Evolutionary conservation across 2,888 invertebrate genomes (phyloP), one percentile per base, ranked within the genome.

Genomic region (Halocaridina rubra): DNA sequence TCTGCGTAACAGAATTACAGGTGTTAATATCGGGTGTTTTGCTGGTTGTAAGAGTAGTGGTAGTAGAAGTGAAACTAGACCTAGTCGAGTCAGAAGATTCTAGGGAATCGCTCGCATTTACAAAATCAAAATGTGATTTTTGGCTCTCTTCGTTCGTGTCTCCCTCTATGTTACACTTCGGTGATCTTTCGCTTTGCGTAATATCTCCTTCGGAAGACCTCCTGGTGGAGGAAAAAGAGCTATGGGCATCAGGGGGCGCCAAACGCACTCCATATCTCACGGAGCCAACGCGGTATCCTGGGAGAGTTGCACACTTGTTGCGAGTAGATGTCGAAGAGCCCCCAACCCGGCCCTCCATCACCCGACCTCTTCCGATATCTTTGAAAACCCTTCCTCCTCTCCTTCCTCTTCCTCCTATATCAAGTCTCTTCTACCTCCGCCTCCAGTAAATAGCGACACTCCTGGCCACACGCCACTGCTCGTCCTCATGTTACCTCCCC

Each of bases 241-340:
- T 59, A 53, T 33, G 33, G 78, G 33, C 82, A 30, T 39, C 64
- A n/a, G 59, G 78, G 84, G 93, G 93, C 89, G 93, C 93, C 90
- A 93, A 93, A 90, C 94, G 93, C 89, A 94, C 93, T 89, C 94
- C 94, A 92, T 94, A 94, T 90, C 94, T 93, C 91, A 94, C 94
- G 90, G 94, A 93, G 90, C 94, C 94, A 91, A 94, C 93, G 90
- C 84, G 74, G 33, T 75, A 84, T 59, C 84, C 84, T 8, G 84
- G 84, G 53, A 80, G 67, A 39, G 74, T 84, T 67, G 84, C 53
- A 57, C 75, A 67, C 79, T 80, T 84, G 77, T 30, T 78, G 64
- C 69, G 53, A 29, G 71, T 29, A 8, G 72, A 59, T 29, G 78
- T 78, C 19, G 77, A 29, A 22, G 78, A 19, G 39, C 59, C 82